phyloP scores from a whole-genome alignment of 2,888 invertebrate genomes.

The Cerceris rybyensis region DNA sequence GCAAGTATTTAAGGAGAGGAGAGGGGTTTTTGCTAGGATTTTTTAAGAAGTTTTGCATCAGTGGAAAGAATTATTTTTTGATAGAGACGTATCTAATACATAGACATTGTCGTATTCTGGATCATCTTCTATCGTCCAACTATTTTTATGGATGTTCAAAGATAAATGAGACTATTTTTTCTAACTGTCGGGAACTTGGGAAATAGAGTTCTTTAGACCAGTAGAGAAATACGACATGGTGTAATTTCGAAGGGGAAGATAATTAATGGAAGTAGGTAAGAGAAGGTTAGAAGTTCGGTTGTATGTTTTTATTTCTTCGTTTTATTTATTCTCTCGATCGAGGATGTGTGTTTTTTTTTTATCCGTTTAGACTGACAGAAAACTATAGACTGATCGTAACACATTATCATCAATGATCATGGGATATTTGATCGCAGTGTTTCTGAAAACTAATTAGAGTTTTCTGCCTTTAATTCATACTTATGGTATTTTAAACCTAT shows the following conservation, averaged over 20 bases:
- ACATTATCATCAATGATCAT: conserved; percentile 20
- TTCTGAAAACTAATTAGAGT: conserved; percentile 6
- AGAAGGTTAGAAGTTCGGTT: neutral
- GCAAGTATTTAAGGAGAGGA: neutral
- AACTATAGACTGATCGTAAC: conserved; percentile 40
- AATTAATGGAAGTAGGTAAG: neutral
- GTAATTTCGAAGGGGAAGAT: neutral
- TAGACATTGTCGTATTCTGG: conserved; percentile 9
- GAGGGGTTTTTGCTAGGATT: neutral
- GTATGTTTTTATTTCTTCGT: conserved; percentile 21
- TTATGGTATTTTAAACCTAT: neutral
- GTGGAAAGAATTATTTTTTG: neutral
- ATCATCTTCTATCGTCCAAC: conserved; percentile 3
- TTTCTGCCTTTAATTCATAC: neutral
- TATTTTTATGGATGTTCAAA: conserved; percentile 16
- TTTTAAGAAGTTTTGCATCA: neutral
- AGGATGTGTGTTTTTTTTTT: conserved; percentile 21
- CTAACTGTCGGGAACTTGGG: neutral
- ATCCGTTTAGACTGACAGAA: conserved; percentile 35
- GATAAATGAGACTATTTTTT: conserved; percentile 23
- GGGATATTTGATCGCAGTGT: conserved; percentile 12
- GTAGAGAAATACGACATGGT: neutral
- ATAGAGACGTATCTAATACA: neutral
- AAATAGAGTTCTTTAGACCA: neutral
- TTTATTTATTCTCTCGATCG: conserved; percentile 12